These are phyloP conservation scores for Exephanes ischioxanthus DNA, from an alignment of 2,888 invertebrate species.

Conservation along the genomic window DNA sequence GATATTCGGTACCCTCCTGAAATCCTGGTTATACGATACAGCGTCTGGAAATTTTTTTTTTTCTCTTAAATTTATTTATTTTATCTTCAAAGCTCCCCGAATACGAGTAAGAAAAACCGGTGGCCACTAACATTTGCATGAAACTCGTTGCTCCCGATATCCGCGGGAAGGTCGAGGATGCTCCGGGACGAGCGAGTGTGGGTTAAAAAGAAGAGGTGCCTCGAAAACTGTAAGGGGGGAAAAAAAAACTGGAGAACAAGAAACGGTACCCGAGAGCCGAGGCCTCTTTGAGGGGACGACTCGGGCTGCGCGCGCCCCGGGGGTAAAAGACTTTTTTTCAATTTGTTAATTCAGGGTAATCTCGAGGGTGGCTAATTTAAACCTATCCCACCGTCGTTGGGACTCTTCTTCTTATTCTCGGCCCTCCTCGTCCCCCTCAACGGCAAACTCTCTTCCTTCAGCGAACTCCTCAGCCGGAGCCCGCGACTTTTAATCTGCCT, in stretches of 20 bases:
- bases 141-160: conserved; percentile 80
- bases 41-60: conserved; percentile 7
- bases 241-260: conserved; percentile 53
- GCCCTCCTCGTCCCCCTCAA: conserved; percentile 49
- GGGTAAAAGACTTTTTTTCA: conserved; percentile 80
- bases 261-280: conserved; percentile 45
- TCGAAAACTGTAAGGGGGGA: conserved; percentile 48
- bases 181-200: conserved; percentile 20
- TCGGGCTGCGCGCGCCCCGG: conserved; percentile 47
- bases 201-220: not conserved
- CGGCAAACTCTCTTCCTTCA: conserved; percentile 40
- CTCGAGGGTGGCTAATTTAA: conserved; percentile 82
- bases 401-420: conserved; percentile 44
- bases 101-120: conserved; percentile 47
- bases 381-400: conserved; percentile 61
- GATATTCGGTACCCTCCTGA: not conserved
- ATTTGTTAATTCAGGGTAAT: conserved; percentile 83
- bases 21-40: not conserved
- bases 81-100: conserved; percentile 65
- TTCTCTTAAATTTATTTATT: conserved; percentile 31
- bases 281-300: conserved; percentile 73
- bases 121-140: conserved; percentile 80
- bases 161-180: conserved; percentile 71
- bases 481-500: conserved; percentile 79
- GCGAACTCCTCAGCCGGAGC: conserved; percentile 50